These are phyloP conservation scores for Wiebesia pumilae DNA, from an alignment of 1,140 invertebrate species.

Conservation along the genomic window DNA sequence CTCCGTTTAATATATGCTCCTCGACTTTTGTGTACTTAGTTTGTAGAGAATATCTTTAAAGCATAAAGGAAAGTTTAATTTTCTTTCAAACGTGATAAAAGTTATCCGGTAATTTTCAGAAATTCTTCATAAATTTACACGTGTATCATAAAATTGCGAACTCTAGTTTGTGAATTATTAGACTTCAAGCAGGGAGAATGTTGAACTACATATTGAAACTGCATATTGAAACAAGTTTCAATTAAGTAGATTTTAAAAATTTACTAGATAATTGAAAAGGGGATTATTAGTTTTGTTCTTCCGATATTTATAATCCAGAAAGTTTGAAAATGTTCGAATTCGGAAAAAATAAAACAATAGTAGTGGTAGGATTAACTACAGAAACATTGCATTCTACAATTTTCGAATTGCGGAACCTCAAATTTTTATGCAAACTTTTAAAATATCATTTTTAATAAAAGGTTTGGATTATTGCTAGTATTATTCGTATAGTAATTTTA, in stretches of 20 bases:
- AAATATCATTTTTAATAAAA: not conserved
- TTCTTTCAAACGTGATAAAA: not conserved
- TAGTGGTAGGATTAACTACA: not conserved
- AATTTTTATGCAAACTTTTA: not conserved
- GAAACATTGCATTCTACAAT: not conserved
- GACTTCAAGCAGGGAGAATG: no score
- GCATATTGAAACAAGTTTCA: not conserved
- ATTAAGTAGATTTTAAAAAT: not conserved
- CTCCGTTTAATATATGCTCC: not conserved
- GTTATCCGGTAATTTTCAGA: not conserved
- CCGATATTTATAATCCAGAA: not conserved
- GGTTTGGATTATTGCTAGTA: not conserved
- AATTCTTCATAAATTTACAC: not conserved
- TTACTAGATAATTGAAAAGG: not conserved
- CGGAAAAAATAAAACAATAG: not conserved
- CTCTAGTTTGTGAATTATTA: no score
- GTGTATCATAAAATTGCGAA: no score
- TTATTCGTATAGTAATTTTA: no score
- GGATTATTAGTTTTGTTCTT: not conserved
- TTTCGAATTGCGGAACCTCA: not conserved
- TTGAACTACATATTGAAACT: no score
- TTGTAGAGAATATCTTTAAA: not conserved
- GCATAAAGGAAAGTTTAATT: not conserved
- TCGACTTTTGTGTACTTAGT: not conserved
- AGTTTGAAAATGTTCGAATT: not conserved